These are phyloP conservation scores for Neogobius melanostomus DNA, from an alignment of 2,113 vertebrate genomes.

Conservation along the genomic window DNA sequence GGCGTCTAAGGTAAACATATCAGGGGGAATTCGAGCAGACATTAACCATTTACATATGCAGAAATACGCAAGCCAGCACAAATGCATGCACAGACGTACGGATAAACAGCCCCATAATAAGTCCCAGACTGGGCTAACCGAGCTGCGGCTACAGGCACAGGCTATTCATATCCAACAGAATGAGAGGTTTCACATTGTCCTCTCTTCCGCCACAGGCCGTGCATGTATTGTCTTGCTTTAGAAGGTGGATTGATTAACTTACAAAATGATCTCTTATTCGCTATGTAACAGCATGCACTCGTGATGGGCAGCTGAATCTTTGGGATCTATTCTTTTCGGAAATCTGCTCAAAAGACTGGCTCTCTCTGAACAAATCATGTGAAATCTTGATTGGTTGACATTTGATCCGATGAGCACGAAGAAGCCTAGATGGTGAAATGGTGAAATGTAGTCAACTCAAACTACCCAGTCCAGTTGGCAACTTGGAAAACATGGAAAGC, in stretches of 20 bases:
- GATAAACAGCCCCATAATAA: conserved; percentile 79
- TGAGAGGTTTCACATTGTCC: conserved; percentile 73
- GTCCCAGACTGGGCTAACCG: conserved; percentile 78
- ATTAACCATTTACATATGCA: conserved; percentile 62
- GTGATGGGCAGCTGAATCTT: too few relatives aligned
- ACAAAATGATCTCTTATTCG: conserved; percentile 47
- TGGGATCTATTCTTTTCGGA: too few relatives aligned
- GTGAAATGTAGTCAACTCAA: too few relatives aligned
- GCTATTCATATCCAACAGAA: conserved; percentile 81
- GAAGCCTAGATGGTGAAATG: too few relatives aligned
- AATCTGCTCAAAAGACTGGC: too few relatives aligned
- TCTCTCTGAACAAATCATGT: too few relatives aligned
- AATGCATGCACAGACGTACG: conserved; percentile 68
- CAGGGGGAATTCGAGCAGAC: conserved; percentile 49
- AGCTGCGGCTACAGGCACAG: conserved; percentile 74
- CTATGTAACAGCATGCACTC: not conserved
- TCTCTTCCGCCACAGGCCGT: conserved; percentile 56
- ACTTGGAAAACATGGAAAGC: too few relatives aligned
- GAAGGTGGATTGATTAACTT: conserved; percentile 50
- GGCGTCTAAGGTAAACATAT: conserved; percentile 55
- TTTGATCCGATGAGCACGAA: too few relatives aligned
- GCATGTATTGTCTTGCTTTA: conserved; percentile 36
- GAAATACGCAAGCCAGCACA: conserved; percentile 42
- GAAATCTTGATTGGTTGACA: too few relatives aligned
- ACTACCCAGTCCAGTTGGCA: too few relatives aligned